These are phyloP conservation scores for Hippasteria phrygiana DNA, from an alignment of 53 echinoderm and acorn worm species.

Conservation along the genomic window DNA sequence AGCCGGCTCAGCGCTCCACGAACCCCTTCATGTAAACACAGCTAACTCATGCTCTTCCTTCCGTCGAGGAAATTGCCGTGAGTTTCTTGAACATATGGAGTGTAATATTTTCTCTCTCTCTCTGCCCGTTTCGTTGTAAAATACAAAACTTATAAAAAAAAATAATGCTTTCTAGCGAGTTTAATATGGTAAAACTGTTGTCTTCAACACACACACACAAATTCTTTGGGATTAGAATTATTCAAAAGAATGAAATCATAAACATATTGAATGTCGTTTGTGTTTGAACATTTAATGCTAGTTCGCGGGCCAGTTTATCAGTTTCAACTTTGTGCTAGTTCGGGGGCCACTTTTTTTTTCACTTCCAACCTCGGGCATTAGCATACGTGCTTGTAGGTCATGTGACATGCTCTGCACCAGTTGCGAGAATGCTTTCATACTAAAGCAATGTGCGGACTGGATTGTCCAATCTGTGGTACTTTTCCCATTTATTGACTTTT, in stretches of 20 bases:
- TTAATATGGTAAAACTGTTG: no score
- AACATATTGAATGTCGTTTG: no score
- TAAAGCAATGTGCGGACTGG: no score
- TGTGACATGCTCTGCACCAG: constrained; percentile 7
- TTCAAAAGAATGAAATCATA: neutral
- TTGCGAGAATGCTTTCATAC: neutral
- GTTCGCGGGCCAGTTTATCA: neutral
- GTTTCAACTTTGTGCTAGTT: neutral
- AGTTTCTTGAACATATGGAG: constrained; percentile 18
- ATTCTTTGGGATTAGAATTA: constrained; percentile 10
- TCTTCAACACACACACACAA: no score
- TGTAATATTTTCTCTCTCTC: constrained; percentile 23
- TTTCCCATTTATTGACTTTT: no score
- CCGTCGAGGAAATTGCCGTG: neutral
- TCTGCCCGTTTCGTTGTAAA: constrained; percentile 24
- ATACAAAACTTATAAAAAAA: constrained; percentile 1
- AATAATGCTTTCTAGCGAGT: constrained; percentile 3
- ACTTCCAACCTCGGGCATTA: neutral
- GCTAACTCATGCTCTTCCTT: neutral
- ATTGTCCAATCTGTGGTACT: no score
- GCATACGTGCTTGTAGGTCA: neutral
- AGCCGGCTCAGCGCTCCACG: constrained; percentile 37
- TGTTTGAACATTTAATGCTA: no score
- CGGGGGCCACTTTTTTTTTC: neutral
- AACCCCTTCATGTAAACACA: constrained; percentile 61